phyloP scores from a whole-genome alignment of 2,113 vertebrate species.

The Machaerirhynchus nigripectus region DNA sequence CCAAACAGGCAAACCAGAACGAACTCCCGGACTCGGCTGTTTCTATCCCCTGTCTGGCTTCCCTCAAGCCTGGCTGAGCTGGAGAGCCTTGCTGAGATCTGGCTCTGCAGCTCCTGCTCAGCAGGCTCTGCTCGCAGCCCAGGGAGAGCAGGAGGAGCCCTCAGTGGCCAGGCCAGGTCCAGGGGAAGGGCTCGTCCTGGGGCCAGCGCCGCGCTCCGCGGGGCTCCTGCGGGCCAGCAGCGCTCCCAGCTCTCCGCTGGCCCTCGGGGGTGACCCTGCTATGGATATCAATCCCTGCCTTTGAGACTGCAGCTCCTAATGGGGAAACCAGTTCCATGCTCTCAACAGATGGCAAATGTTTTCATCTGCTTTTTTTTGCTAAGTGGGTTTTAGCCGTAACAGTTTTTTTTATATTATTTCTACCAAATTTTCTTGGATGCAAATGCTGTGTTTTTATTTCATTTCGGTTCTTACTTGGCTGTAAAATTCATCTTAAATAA shows the following conservation, averaged over 20 bases:
- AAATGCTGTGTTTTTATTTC: background rate
- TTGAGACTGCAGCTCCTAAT: conserved; percentile 20
- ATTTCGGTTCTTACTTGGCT: conserved; percentile 19
- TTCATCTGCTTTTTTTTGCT: background rate
- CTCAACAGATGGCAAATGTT: conserved; percentile 65
- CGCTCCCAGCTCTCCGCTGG: background rate
- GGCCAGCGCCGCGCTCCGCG: background rate
- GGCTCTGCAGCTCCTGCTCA: background rate
- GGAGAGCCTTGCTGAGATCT: background rate
- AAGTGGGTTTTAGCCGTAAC: conserved; percentile 35
- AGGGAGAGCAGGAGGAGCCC: background rate
- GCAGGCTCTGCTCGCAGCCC: background rate
- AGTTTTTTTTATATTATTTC: background rate
- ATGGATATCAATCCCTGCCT: conserved; percentile 29
- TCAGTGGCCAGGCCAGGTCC: background rate
- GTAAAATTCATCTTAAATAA: conserved; percentile 47
- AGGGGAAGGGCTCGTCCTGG: background rate
- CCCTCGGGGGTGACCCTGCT: background rate
- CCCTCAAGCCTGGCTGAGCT: background rate
- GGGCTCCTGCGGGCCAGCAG: background rate
- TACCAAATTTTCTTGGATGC: background rate
- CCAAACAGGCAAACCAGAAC: background rate
- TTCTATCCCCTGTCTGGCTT: background rate
- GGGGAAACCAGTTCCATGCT: conserved; percentile 15
- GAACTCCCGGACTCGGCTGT: background rate